phyloP scores from a whole-genome alignment of 2,797 vertebrate genomes.

The Jordanella pulchra region DNA sequence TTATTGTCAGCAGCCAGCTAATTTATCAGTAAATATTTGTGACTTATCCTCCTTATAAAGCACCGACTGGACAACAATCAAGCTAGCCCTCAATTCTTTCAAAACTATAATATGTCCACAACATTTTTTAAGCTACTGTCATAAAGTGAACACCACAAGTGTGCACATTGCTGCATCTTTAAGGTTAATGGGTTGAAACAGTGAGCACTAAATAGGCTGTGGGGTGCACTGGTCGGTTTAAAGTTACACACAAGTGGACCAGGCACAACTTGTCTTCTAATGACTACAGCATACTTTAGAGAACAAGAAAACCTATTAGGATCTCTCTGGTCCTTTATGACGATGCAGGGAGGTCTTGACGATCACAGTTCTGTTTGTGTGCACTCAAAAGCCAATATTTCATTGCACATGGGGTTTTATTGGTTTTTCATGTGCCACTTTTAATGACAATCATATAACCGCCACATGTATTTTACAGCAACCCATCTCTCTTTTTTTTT shows the following conservation, averaged over 20 bases:
- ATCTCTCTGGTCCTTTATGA: constrained; percentile 77
- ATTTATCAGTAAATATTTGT: background rate
- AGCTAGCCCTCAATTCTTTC: background rate
- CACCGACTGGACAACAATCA: background rate
- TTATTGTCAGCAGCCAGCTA: background rate
- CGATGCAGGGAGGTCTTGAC: constrained; percentile 75
- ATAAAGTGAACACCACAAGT: constrained; percentile 47
- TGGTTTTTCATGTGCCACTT: constrained; percentile 56
- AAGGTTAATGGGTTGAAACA: constrained; percentile 87
- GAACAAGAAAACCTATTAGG: constrained; percentile 78
- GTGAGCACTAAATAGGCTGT: constrained; percentile 79
- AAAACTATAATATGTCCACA: background rate
- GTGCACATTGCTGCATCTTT: constrained; percentile 74
- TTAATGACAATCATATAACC: constrained; percentile 54
- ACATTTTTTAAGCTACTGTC: constrained; percentile 1
- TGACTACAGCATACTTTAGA: constrained; percentile 76
- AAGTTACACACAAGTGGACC: constrained; percentile 39
- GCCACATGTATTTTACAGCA: constrained; percentile 35
- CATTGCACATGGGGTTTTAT: constrained; percentile 57
- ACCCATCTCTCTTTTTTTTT: constrained; percentile 39
- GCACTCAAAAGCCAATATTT: constrained; percentile 54
- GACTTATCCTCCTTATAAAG: background rate
- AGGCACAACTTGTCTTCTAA: constrained; percentile 81
- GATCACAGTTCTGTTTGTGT: constrained; percentile 53
- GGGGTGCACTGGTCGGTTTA: constrained; percentile 69